A percentile compares a stretch with the other conserved stretches of the same genome.
phyloP scores from a whole-genome alignment of 2,797 vertebrate species.

The Gymnopithys bicolor region DNA sequence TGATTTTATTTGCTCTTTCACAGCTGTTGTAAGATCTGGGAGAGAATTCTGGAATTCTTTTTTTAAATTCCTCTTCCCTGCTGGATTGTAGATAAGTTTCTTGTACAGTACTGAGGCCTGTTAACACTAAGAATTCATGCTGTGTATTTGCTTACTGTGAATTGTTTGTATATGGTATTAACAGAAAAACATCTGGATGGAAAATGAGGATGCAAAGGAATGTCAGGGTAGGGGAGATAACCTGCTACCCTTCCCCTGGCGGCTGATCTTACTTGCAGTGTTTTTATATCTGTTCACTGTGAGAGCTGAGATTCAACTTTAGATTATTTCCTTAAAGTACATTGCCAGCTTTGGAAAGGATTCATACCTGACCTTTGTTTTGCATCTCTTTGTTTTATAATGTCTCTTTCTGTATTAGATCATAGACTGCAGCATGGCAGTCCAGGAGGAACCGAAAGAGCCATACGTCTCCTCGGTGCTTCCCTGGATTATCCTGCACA shows the following conservation, averaged over 20 bases:
- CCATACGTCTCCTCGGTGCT: slow-evolving; percentile 92
- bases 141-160: background rate
- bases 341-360: background rate
- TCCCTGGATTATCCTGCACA: slow-evolving; percentile 94
- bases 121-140: background rate
- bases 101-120: background rate
- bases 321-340: background rate
- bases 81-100: background rate
- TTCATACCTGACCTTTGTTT: background rate
- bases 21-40: background rate
- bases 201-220: background rate
- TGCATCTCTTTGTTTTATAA: background rate
- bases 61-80: background rate
- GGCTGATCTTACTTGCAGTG: background rate
- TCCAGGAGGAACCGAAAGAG: slow-evolving; percentile 93
- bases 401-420: slow-evolving; percentile 77
- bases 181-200: background rate
- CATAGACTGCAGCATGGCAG: slow-evolving; percentile 93
- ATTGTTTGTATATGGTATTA: background rate
- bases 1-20: background rate
- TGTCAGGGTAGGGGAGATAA: background rate
- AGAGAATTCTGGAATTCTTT: background rate
- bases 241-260: background rate
- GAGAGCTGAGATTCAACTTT: background rate
- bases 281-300: background rate